Percentiles rank a stretch among this genome's conserved stretches.
Conservation (phyloP, 2,888 invertebrate genomes). For the Acrocyrtus sp. region DNA sequence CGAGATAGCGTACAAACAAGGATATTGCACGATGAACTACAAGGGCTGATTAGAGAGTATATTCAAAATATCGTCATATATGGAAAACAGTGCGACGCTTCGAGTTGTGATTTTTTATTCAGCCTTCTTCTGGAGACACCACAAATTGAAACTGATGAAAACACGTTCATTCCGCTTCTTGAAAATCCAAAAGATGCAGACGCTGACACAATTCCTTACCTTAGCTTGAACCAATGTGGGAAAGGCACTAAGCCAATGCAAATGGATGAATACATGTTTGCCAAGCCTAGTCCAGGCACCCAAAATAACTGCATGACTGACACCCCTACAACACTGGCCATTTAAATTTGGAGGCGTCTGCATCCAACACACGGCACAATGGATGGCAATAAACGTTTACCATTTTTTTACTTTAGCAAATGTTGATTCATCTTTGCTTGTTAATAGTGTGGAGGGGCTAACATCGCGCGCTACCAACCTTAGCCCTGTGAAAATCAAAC, state of each 20-base stretch:
- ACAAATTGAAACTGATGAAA: not conserved
- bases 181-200: too few relatives aligned
- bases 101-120: not conserved
- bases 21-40: too few relatives aligned
- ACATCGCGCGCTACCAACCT: not conserved
- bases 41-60: not conserved
- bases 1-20: too few relatives aligned
- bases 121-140: not conserved
- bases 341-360: not conserved
- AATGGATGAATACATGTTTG: not conserved
- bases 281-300: not conserved
- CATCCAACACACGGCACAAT: slow-evolving; percentile 4
- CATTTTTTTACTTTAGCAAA: not conserved
- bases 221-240: not conserved
- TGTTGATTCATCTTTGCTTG: too few relatives aligned
- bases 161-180: slow-evolving; percentile 3
- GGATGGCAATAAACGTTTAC: not conserved
- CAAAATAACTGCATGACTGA: not conserved
- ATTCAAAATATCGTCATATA: slow-evolving; percentile 11
- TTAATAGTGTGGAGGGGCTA: too few relatives aligned
- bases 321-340: not conserved
- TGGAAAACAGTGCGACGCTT: not conserved
- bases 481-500: not conserved
- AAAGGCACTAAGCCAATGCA: not conserved
- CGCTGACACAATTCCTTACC: too few relatives aligned